These are phyloP conservation scores for Cotesia typhae DNA, from an alignment of 1,140 invertebrate species.

Conservation along the genomic window DNA sequence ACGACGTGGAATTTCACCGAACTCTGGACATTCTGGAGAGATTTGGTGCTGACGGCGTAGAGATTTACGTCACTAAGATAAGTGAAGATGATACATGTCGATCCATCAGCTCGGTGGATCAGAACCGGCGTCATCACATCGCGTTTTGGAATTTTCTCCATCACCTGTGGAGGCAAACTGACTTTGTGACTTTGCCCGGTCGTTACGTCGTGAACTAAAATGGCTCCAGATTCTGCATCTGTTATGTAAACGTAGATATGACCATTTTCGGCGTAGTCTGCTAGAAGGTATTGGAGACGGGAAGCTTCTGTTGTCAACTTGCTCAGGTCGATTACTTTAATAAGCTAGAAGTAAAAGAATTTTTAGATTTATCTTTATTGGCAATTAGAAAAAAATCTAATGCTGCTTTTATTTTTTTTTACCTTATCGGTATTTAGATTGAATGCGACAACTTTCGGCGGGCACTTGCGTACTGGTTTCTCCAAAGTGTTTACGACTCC, in stretches of 20 bases:
- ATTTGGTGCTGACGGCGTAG: constrained; percentile 68
- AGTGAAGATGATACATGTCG: constrained; percentile 67
- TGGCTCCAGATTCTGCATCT: constrained; percentile 71
- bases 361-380: background rate
- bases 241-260: constrained; percentile 69
- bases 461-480: constrained; percentile 64
- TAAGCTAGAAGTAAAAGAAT: constrained; percentile 49
- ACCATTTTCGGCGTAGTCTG: constrained; percentile 68
- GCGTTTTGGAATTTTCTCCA: constrained; percentile 53
- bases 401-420: constrained; percentile 12
- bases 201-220: constrained; percentile 72
- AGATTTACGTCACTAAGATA: constrained; percentile 68
- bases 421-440: constrained; percentile 67
- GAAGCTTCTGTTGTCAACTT: constrained; percentile 63
- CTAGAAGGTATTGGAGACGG: constrained; percentile 69
- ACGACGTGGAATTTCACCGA: constrained; percentile 67
- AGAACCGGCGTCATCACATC: constrained; percentile 71
- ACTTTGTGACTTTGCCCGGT: constrained; percentile 69
- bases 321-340: constrained; percentile 68
- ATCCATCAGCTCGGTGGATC: constrained; percentile 63
- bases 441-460: constrained; percentile 69
- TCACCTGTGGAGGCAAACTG: constrained; percentile 67
- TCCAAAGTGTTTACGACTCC: constrained; percentile 70
- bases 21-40: constrained; percentile 65
- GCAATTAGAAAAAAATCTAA: background rate